Percentiles rank a stretch among this genome's conserved stretches.
phyloP scores from a whole-genome alignment of 1,140 invertebrate genomes.

The Euwallacea fornicatus region DNA sequence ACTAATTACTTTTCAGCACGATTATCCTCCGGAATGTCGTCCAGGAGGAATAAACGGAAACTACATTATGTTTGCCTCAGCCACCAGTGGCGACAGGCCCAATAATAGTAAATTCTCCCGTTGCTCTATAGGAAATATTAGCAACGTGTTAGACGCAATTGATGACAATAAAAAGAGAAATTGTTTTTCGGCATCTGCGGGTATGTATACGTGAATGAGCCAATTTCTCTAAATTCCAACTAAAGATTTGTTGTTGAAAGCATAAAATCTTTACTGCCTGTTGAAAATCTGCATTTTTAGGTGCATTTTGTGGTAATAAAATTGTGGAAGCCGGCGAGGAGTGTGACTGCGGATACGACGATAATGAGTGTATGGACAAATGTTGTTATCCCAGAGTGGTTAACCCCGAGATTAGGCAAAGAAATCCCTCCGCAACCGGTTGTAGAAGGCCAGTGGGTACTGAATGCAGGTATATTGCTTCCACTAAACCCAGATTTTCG shows the following conservation, averaged over 20 bases:
- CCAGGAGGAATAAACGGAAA: constrained; percentile 88
- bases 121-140: constrained; percentile 95
- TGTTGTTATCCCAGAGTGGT: constrained; percentile 92
- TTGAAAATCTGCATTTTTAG: neutral
- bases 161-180: constrained; percentile 91
- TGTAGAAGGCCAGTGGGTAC: constrained; percentile 77
- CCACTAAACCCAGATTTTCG: neutral
- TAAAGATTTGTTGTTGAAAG: too few species aligned
- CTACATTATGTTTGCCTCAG: constrained; percentile 97
- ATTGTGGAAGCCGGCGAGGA: constrained; percentile 97
- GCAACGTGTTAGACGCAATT: constrained; percentile 88
- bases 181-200: constrained; percentile 88
- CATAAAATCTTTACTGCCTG: too few species aligned
- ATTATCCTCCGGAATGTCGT: constrained; percentile 89
- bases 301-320: constrained; percentile 98
- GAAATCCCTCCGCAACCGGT: constrained; percentile 74
- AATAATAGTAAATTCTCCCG: constrained; percentile 95
- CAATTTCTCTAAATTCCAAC: too few species aligned
- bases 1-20: constrained; percentile 69
- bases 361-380: constrained; percentile 86
- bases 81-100: constrained; percentile 88
- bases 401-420: constrained; percentile 66
- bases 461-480: constrained; percentile 70
- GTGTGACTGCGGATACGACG: constrained; percentile 98
- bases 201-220: neutral